Evolutionary conservation across 2,888 invertebrate species (phyloP), one percentile per base, ranked within the genome.

Genomic region (Luperina testacea): DNA sequence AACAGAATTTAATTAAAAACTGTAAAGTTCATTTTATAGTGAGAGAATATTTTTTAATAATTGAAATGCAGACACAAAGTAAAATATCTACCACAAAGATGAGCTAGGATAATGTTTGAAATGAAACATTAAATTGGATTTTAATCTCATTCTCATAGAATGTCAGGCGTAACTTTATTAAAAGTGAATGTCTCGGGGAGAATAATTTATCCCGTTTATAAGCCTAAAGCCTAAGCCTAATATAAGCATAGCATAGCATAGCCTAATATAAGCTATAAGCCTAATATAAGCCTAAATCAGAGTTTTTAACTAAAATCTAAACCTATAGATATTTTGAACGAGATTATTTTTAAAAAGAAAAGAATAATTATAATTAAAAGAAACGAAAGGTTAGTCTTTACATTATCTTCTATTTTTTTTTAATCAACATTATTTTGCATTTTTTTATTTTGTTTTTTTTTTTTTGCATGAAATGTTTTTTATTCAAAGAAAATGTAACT

Each of bases 71-170:
- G 74, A 79, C 71, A 48, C 32, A 76, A 75, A 75, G 63, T 83
- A 65, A 74, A 78, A 69, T 42, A n/a, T 71, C 74, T 86, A 59
- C 69, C 64, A 51, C 72, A 67, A 67, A 74, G 77, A 77, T 77
- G 76, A 83, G 78, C 70, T 67, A 79, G 78, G 79, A 67, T 82
- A 78, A 77, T 65, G 80, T 79, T 80, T 81, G 32, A 80, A 89
- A 87, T 81, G 80, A 82, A 88, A 89, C 77, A 81, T 85, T 78
- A 80, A 84, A 89, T 89, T 88, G 84, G 78, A 86, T 87, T 86
- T 85, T 83, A 82, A 89, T 87, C 85, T 85, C 73, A 85, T 87
- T 77, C 51, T 68, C 83, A 77, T 84, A 83, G 82, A 83, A 75
- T 82, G 67, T 72, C 75, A 81, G 72, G 71, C 77, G 72, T 78